These are phyloP conservation scores for Aramus guarauna DNA, from an alignment of 2,113 vertebrate species.

Conservation along the genomic window DNA sequence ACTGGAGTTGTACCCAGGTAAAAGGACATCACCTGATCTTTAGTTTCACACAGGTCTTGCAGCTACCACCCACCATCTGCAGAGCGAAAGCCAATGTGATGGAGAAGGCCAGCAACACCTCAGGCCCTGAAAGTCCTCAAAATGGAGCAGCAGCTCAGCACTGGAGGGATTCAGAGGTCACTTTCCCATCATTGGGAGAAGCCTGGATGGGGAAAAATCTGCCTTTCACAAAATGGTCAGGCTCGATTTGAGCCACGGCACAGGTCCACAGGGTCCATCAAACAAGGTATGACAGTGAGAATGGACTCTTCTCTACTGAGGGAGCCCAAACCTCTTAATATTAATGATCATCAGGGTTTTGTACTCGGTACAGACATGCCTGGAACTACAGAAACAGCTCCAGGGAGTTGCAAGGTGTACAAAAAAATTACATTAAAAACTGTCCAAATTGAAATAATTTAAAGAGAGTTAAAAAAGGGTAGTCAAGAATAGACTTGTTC, in stretches of 20 bases:
- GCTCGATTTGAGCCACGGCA: background rate
- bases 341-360: background rate
- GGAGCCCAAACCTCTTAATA: background rate
- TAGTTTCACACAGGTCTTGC: rapidly evolving
- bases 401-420: background rate
- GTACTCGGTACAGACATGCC: background rate
- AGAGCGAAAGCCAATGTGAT: rapidly evolving
- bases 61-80: background rate
- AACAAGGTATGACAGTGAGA: background rate
- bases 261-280: background rate
- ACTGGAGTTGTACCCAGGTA: background rate
- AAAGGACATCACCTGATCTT: background rate
- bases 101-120: background rate
- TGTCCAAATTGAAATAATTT: slow-evolving; percentile 49
- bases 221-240: background rate
- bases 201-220: background rate
- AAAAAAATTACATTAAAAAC: slow-evolving; percentile 34
- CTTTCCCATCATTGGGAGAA: rapidly evolving
- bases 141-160: background rate
- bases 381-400: slow-evolving; percentile 26
- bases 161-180: background rate
- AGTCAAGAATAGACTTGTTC: slow-evolving; percentile 69
- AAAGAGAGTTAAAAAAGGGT: slow-evolving; percentile 64
- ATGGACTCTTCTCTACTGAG: background rate
- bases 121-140: background rate